A percentile compares a stretch with the other conserved stretches of the same genome.
Conservation (phyloP, 1,140 invertebrate genomes). For the Eriocheir sinensis region DNA sequence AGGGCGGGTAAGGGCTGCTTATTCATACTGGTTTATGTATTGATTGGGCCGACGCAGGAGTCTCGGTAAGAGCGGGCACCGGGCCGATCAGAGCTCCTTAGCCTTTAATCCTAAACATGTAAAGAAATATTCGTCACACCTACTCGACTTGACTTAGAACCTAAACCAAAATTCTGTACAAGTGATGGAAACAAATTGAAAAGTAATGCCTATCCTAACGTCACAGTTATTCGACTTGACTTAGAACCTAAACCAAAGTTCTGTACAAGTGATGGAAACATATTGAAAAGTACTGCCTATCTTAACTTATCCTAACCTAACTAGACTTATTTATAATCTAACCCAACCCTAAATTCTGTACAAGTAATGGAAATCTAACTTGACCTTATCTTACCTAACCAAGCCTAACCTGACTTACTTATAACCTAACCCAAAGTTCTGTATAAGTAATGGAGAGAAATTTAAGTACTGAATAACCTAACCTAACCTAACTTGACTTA, state of each 20-base stretch:
- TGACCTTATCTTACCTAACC: no score
- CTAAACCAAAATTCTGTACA: no score
- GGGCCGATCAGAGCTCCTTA: no score
- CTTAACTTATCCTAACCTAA: background rate
- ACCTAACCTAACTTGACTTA: background rate
- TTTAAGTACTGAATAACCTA: no score
- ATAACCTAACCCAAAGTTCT: background rate
- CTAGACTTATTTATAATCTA: background rate
- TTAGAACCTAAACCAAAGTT: no score
- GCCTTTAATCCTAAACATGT: no score
- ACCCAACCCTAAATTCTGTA: background rate
- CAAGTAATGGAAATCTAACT: background rate
- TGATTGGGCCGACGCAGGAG: background rate
- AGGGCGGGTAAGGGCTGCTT: conserved; percentile 11
- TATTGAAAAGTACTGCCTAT: background rate
- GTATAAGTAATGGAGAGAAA: background rate
- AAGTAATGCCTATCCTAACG: no score
- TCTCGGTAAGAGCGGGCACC: background rate
- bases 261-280: no score
- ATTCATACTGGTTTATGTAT: background rate
- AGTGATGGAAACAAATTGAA: no score
- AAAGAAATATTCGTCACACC: no score
- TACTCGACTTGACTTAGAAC: no score
- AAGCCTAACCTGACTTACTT: background rate
- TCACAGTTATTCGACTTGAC: no score